phyloP scores from a whole-genome alignment of 2,113 vertebrate genomes.

The Pterocles burchelli region DNA sequence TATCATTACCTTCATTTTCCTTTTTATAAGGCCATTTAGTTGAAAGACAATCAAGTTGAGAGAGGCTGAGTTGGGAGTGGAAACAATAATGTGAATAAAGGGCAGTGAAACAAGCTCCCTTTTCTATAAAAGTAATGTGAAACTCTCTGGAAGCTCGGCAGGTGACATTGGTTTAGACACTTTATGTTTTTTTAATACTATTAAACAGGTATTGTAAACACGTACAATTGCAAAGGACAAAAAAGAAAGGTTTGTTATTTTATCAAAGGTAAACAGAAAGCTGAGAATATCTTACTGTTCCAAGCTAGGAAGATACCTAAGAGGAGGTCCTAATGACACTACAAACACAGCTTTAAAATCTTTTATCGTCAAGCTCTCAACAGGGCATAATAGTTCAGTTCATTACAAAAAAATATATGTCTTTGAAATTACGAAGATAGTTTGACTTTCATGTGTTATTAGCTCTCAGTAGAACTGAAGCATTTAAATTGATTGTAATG shows the following conservation, averaged over 20 bases:
- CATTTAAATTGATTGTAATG: conserved; percentile 61
- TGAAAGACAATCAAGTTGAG: background rate
- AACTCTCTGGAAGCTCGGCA: background rate
- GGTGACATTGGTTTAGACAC: background rate
- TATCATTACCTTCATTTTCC: background rate
- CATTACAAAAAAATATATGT: conserved; percentile 10
- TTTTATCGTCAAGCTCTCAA: conserved; percentile 8
- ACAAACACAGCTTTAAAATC: conserved; percentile 7
- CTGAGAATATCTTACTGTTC: background rate
- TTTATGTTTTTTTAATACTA: background rate
- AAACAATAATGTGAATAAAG: background rate
- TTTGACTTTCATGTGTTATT: conserved; percentile 61
- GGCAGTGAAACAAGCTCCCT: background rate
- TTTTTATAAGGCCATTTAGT: background rate
- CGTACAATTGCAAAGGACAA: background rate
- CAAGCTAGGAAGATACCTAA: background rate
- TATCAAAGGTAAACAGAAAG: background rate
- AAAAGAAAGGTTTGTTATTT: background rate
- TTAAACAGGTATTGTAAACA: background rate
- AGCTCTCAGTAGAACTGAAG: conserved; percentile 47
- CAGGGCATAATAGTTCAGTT: background rate
- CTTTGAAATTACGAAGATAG: conserved; percentile 9
- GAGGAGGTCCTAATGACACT: background rate
- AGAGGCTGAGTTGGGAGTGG: background rate
- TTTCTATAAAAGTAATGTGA: background rate